phyloP scores from a whole-genome alignment of 2,797 vertebrate species.

The Pempheris klunzingeri region DNA sequence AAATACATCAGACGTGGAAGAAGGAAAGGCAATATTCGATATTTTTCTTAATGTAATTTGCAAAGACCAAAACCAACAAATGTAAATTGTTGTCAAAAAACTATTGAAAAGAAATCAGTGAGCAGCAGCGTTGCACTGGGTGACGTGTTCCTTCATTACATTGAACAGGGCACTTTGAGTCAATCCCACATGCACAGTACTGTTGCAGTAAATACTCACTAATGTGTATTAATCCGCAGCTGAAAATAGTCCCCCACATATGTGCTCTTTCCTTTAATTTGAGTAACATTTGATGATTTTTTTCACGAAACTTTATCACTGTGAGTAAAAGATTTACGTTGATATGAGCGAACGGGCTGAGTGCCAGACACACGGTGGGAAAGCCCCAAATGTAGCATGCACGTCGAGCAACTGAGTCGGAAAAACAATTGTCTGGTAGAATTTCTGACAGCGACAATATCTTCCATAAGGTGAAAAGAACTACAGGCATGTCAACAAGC shows the following conservation, averaged over 20 bases:
- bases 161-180: background rate
- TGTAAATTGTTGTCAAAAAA: background rate
- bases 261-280: background rate
- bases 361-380: background rate
- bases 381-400: background rate
- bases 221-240: background rate
- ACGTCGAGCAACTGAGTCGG: background rate
- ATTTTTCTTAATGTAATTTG: constrained; percentile 19
- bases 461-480: background rate
- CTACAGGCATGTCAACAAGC: background rate
- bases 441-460: background rate
- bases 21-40: constrained; percentile 13
- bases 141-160: background rate
- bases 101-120: background rate
- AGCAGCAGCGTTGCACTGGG: background rate
- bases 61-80: constrained; percentile 13
- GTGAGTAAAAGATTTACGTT: background rate
- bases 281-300: background rate
- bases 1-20: constrained; percentile 23
- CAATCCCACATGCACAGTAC: background rate
- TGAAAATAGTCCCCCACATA: background rate
- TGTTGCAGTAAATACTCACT: background rate
- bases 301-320: background rate
- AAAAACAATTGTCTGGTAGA: background rate
- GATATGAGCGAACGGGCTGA: background rate